Conservation (phyloP, 1,140 invertebrate species). For the Artemia franciscana region DNA sequence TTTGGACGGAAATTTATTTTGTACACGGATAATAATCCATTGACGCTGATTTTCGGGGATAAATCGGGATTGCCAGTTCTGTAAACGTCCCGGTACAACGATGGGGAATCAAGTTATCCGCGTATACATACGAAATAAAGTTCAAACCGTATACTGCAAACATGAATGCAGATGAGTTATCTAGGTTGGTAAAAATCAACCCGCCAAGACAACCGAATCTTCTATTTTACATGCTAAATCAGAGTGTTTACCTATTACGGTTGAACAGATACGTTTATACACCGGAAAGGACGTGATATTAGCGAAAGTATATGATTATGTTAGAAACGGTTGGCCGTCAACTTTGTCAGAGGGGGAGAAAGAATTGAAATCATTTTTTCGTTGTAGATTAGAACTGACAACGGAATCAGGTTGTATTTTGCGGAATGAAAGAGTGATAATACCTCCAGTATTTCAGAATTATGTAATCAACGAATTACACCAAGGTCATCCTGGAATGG, state of each 20-base stretch:
- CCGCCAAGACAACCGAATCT: not conserved
- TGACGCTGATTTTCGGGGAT: conserved; percentile 22
- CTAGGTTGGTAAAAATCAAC: conserved; percentile 8
- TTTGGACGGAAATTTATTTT: conserved; percentile 21
- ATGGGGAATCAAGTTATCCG: conserved; percentile 18
- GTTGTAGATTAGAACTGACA: not conserved
- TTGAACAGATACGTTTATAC: not conserved
- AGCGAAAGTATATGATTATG: not conserved
- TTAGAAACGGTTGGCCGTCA: not conserved
- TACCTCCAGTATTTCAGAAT: conserved; percentile 20
- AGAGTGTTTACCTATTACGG: not conserved
- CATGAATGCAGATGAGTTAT: conserved; percentile 15
- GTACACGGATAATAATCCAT: conserved; percentile 25
- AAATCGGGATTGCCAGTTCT: conserved; percentile 16
- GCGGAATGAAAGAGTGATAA: conserved; percentile 16
- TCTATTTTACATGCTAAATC: not conserved
- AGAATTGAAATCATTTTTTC: not conserved
- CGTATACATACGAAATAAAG: conserved; percentile 19
- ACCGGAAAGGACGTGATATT: not conserved
- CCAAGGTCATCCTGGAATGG: conserved; percentile 25
- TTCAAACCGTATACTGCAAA: conserved; percentile 15
- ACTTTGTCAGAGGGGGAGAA: not conserved
- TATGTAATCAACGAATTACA: conserved; percentile 22
- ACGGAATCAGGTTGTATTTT: conserved; percentile 12
- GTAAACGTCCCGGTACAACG: conserved; percentile 18